phyloP scores from a whole-genome alignment of 2,797 vertebrate genomes.

The Rallus crepitans region DNA sequence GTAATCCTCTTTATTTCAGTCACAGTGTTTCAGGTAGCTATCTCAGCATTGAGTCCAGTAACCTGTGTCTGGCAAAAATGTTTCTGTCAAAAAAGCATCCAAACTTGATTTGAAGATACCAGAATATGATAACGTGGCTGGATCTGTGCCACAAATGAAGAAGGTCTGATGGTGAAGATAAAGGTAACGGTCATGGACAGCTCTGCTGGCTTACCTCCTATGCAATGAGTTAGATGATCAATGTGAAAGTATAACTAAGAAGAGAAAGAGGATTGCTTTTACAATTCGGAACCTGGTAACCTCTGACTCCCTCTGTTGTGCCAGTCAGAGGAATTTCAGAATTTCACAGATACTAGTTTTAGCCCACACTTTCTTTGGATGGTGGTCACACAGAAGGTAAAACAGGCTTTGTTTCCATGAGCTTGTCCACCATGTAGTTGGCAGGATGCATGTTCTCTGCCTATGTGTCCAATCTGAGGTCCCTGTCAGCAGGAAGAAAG shows the following conservation, averaged over 20 bases:
- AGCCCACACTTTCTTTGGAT: background rate
- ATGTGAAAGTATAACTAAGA: background rate
- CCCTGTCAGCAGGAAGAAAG: background rate
- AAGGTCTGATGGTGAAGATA: background rate
- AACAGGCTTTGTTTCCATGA: background rate
- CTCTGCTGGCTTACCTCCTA: background rate
- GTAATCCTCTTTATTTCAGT: background rate
- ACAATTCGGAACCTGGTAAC: background rate
- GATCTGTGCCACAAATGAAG: background rate
- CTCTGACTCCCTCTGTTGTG: background rate
- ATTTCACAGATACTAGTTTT: background rate
- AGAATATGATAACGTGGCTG: background rate
- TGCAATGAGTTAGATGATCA: background rate
- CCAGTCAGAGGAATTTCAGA: background rate
- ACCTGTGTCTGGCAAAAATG: background rate
- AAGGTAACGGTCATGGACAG: background rate
- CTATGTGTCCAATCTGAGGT: background rate
- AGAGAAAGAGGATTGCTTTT: background rate
- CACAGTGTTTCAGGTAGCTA: background rate
- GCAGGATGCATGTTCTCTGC: background rate
- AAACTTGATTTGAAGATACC: background rate
- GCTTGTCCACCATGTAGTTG: background rate
- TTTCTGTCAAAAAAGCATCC: background rate
- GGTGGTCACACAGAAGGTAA: background rate
- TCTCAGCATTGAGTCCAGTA: background rate